phyloP scores from a whole-genome alignment of 1,140 invertebrate genomes.

The Batillaria attramentaria region DNA sequence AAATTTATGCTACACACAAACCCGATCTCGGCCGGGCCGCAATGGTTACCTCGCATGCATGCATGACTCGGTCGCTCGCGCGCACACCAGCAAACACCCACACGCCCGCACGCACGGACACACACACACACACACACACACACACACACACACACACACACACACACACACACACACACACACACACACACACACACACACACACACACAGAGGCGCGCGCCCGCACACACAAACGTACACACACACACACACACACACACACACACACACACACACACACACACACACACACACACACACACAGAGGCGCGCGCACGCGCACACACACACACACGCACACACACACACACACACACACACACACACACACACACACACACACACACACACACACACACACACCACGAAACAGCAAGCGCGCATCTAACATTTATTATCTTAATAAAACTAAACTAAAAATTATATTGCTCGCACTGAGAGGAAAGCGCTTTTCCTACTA shows the following conservation, averaged over 20 bases:
- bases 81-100: too few species aligned
- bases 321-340: not conserved
- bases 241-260: not conserved
- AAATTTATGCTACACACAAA: too few species aligned
- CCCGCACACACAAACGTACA: not conserved
- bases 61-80: too few species aligned
- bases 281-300: not conserved
- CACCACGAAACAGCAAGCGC: not conserved
- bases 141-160: slow-evolving; percentile 1
- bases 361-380: not conserved
- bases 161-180: slow-evolving; percentile 6
- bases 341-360: slow-evolving; percentile 14
- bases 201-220: not conserved
- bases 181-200: slow-evolving; percentile 19
- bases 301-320: not conserved
- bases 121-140: not conserved
- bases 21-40: too few species aligned
- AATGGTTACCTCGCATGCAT: too few species aligned
- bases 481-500: too few species aligned
- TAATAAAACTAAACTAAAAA: not conserved
- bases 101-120: slow-evolving; percentile 4
- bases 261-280: not conserved
- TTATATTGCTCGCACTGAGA: too few species aligned
- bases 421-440: not conserved
- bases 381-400: not conserved